A percentile compares a stretch with the other conserved stretches of the same genome.
phyloP scores from a whole-genome alignment of 2,797 vertebrate species.

The Bufotes viridis region DNA sequence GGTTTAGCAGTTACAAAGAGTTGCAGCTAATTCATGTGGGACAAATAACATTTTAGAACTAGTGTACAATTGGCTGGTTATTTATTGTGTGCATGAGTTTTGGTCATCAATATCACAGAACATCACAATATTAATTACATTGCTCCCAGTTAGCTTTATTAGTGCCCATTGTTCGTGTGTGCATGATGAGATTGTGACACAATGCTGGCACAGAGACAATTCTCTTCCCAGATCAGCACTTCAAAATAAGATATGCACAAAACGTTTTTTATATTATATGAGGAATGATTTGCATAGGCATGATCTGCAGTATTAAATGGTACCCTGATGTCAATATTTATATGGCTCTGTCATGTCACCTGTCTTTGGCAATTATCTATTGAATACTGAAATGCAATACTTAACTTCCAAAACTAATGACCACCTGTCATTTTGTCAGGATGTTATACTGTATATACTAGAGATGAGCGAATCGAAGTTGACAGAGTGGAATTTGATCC shows the following conservation, averaged over 20 bases:
- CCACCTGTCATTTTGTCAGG: too few species aligned
- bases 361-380: background rate
- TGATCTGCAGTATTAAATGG: background rate
- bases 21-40: background rate
- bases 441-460: too few species aligned
- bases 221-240: background rate
- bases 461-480: too few species aligned
- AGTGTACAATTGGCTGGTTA: background rate
- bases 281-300: background rate
- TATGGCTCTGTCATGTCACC: background rate
- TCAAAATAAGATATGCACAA: background rate
- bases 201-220: background rate
- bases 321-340: background rate
- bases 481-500: too few species aligned
- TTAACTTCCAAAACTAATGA: too few species aligned
- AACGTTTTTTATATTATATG: background rate
- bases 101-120: background rate
- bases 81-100: background rate
- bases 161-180: background rate
- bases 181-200: background rate
- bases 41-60: background rate
- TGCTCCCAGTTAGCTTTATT: conserved; percentile 2
- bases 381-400: background rate
- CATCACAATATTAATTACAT: conserved; percentile 18
- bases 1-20: background rate